Conservation (phyloP, 2,888 invertebrate species). For the Augochlorella aurata region DNA sequence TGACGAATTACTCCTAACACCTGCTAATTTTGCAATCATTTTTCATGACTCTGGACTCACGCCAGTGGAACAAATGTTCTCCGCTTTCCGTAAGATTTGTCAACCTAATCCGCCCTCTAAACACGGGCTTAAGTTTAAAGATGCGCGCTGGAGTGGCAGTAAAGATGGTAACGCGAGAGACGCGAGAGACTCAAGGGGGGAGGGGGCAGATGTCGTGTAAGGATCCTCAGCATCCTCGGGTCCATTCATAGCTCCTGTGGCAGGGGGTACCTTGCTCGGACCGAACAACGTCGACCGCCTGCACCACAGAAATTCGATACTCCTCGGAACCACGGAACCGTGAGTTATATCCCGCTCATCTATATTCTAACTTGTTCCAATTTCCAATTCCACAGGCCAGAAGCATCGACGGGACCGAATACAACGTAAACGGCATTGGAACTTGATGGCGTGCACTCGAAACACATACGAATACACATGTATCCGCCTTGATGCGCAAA, state of each 20-base stretch:
- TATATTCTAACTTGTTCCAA: constrained; percentile 56
- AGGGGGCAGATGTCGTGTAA: constrained; percentile 67
- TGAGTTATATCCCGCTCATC: constrained; percentile 56
- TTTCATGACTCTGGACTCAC: neutral
- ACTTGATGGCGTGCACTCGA: neutral
- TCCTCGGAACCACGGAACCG: constrained; percentile 50
- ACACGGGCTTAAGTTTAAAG: neutral
- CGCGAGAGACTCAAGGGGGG: neutral
- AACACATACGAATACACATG: neutral
- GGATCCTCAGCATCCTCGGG: constrained; percentile 58
- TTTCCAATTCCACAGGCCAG: constrained; percentile 46
- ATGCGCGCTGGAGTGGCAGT: constrained; percentile 45
- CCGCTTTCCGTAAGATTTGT: constrained; percentile 10
- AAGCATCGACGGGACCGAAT: constrained; percentile 8
- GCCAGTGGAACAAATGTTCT: neutral
- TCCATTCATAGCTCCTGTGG: constrained; percentile 67
- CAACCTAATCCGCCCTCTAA: neutral
- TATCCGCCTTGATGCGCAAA: neutral
- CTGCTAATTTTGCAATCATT: neutral
- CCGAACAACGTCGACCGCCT: constrained; percentile 65
- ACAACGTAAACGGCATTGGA: neutral
- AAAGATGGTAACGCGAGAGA: constrained; percentile 52
- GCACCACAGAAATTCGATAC: constrained; percentile 69
- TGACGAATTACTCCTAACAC: neutral
- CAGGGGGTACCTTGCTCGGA: constrained; percentile 59